Evolutionary conservation across 1,140 invertebrate genomes (phyloP).

Genomic region (Adoxophyes honmai): DNA sequence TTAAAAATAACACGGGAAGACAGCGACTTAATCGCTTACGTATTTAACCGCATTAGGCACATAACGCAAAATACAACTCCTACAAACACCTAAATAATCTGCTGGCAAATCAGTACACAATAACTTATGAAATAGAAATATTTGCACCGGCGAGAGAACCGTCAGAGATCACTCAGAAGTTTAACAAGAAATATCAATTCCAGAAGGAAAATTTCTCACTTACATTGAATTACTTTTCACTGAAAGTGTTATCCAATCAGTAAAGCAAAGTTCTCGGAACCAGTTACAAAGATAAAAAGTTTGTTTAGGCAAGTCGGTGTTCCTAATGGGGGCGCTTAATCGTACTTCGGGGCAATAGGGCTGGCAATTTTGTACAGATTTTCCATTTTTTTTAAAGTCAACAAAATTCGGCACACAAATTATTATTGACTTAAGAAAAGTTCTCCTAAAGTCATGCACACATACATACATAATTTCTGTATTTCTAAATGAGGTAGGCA

Average conservation of each 20-base stretch:
- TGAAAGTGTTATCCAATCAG: constrained; percentile 6
- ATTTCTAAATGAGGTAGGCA: too few relatives aligned
- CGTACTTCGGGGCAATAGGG: constrained; percentile 16
- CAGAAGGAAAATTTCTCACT: background rate
- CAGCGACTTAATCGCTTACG: background rate
- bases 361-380: too few relatives aligned
- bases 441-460: too few relatives aligned
- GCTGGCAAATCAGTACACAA: background rate
- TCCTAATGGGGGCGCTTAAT: constrained; percentile 30
- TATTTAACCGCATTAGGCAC: background rate
- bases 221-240: constrained; percentile 2
- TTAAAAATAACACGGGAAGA: too few relatives aligned
- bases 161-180: background rate
- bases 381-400: too few relatives aligned
- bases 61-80: background rate
- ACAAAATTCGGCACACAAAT: too few relatives aligned
- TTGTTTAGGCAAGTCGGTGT: constrained; percentile 17
- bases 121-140: background rate
- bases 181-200: constrained; percentile 3
- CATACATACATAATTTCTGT: too few relatives aligned
- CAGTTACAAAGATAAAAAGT: constrained; percentile 19
- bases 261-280: constrained; percentile 5
- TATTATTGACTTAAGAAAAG: too few relatives aligned
- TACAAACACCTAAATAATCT: background rate
- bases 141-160: background rate